A percentile compares a stretch with the other conserved stretches of the same genome.
These are phyloP conservation scores for Artibeus jamaicensis DNA, from an alignment of 2,797 vertebrate genomes.

Conservation along the genomic window DNA sequence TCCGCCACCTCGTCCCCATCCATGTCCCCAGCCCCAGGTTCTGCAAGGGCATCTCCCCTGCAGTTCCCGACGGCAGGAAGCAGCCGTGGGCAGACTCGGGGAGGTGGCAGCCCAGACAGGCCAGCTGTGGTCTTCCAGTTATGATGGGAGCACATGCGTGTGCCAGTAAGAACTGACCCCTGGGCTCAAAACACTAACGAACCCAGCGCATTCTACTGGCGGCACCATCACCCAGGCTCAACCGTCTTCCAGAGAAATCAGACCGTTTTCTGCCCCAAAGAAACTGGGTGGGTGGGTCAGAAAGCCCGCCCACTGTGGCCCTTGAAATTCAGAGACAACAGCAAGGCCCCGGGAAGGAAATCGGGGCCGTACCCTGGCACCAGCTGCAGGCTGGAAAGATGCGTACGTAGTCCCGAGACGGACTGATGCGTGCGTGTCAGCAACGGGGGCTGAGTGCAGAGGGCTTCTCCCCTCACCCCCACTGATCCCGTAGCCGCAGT, in stretches of 20 bases:
- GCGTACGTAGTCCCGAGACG: too few species aligned
- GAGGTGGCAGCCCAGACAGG: neutral
- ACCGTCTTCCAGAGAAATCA: neutral
- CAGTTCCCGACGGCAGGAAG: accelerated
- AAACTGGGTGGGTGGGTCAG: neutral
- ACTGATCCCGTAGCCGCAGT: neutral
- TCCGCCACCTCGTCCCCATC: too few species aligned
- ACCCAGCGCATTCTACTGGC: neutral
- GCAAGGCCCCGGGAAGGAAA: neutral
- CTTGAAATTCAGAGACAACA: neutral
- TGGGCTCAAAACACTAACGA: accelerated
- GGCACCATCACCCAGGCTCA: accelerated
- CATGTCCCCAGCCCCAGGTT: accelerated
- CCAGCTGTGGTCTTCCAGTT: neutral
- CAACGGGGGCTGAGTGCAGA: accelerated
- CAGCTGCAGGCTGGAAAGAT: accelerated
- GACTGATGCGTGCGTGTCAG: accelerated
- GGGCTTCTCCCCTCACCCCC: accelerated
- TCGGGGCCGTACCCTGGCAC: accelerated
- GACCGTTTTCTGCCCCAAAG: too few species aligned
- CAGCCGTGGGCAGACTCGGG: accelerated
- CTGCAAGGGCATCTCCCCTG: neutral
- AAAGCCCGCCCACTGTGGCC: neutral
- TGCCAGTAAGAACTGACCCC: neutral
- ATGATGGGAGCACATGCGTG: accelerated